Base-by-base conservation (phyloP, 2,113 vertebrate genomes). In the Fregata magnificens region DNA sequence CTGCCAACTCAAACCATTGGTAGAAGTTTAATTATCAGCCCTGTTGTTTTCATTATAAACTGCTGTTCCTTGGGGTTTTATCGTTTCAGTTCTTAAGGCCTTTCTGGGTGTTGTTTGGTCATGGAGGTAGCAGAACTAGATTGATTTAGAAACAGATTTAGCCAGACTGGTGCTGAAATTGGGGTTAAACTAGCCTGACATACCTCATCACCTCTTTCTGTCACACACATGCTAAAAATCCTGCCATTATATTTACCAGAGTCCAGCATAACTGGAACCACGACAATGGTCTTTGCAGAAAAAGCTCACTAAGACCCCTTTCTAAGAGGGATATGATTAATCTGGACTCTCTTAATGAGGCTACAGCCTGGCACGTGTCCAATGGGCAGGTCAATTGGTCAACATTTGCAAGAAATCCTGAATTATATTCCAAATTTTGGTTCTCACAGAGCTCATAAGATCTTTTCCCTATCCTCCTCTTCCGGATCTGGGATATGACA, bases 1-100 rank as follows among this genome's bases (percentile, higher is more conserved):
- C 55, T 96, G 91, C 47, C 73, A 89, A 13, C 59, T 96, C 44
- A 29, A 55, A 74, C 47, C 56, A 13, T 20, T 56, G 81, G 59
- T 88, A 50, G 72, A 94, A 81, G 69, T 91, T 92, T 94, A 86
- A 86, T 96, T 81, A 89, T 78, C 67, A 81, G 55, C 32, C 45
- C 63, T 38, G n/a, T 86, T 90, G 79, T 90, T 90, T 95, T 83
- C 76, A 42, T 82, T 76, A 85, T 44, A 80, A 86, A 49, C 80
- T 77, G 28, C 42, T 62, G 25, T n/a, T 92, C 76, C 50, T 91
- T 36, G 29, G 65, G 9, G 19, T 58, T 95, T 95, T 88, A 52
- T 73, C 9, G 7, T 78, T 86, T 91, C 55, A 38, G 22, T 53
- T 92, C 82, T 86, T 66, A 81, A 86, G 59, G 63, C 42, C 42